A percentile compares a stretch with the other conserved stretches of the same genome.
Evolutionary conservation across 2,113 vertebrate species (phyloP).

Genomic region (Cathartes aura): DNA sequence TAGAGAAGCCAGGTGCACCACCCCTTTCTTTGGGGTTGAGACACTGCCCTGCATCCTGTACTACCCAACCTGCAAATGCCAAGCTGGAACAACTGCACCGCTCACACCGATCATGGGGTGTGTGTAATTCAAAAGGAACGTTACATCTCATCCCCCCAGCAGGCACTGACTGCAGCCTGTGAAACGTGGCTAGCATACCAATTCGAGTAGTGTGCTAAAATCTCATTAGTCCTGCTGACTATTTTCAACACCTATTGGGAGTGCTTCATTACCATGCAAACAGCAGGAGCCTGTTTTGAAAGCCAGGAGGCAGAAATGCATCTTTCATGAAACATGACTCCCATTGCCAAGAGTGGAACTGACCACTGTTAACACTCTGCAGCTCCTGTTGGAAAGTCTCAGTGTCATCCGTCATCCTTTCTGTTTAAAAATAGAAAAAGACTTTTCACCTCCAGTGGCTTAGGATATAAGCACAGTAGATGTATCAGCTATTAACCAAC

Average conservation of each 20-base stretch:
- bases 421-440: not conserved
- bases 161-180: not conserved
- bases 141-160: not conserved
- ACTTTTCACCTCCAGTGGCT: not conserved
- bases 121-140: not conserved
- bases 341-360: not conserved
- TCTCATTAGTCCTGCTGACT: not conserved
- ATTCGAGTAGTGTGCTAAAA: not conserved
- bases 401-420: not conserved
- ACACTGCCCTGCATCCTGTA: not conserved
- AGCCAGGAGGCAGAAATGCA: not conserved
- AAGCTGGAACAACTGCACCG: accelerated
- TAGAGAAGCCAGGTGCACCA: not conserved
- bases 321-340: not conserved
- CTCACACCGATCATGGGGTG: accelerated
- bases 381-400: not conserved
- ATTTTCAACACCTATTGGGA: not conserved
- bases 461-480: not conserved
- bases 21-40: not conserved
- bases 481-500: not conserved
- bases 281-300: not conserved
- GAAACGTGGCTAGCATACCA: not conserved
- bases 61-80: not conserved
- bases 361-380: not conserved
- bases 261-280: constrained; percentile 2